Base-by-base conservation (phyloP, 1,140 invertebrate species). In the Ips nitidus region DNA sequence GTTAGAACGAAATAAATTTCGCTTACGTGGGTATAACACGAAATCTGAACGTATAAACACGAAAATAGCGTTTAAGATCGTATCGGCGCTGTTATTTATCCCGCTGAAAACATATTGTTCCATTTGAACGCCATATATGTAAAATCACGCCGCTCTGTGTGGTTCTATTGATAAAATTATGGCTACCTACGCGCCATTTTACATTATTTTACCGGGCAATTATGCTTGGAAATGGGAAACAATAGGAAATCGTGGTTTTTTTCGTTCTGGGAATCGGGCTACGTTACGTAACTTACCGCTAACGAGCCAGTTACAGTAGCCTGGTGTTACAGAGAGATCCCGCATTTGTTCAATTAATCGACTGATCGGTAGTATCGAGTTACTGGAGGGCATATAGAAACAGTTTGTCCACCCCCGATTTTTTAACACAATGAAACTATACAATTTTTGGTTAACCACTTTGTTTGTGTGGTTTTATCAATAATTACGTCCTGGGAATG, bases 121-220 rank as follows among this genome's bases (percentile, higher is more conserved):
- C 60, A 70, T 70, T 70, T 70, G 68, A 70, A 70, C 68, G 68
- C 68, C 72, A 73, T 73, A 73, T 73, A 73, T 71, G 72, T 71
- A 70, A 68, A 71, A 73, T 73, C 71, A 73, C 72, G 72, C 69
- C 69, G 59, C 59, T 58, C 56, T 62, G 69, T 61, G 69, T 64
- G 68, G 68, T 64, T 64, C 68, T 70, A 71, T 73, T 71, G 72
- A 73, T 73, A 71, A 68, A 71, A 71, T 71, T 71, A 71, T 69
- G 59, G 66, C 69, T 73, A 68, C 65, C 69, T 69, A 73, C 69
- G 69, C 72, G 69, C 67, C 69, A 71, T 70, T 55, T 58, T 70
- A 58, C 68, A 70, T 73, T 73, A 73, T 72, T 71, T 62, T 41
- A 40, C 41, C 43, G 43, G 68, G 68, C 68, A 70, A 70, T 70